Evolutionary conservation across 2,113 vertebrate species (phyloP).

Genomic region (Ancistrus triradiatus): DNA sequence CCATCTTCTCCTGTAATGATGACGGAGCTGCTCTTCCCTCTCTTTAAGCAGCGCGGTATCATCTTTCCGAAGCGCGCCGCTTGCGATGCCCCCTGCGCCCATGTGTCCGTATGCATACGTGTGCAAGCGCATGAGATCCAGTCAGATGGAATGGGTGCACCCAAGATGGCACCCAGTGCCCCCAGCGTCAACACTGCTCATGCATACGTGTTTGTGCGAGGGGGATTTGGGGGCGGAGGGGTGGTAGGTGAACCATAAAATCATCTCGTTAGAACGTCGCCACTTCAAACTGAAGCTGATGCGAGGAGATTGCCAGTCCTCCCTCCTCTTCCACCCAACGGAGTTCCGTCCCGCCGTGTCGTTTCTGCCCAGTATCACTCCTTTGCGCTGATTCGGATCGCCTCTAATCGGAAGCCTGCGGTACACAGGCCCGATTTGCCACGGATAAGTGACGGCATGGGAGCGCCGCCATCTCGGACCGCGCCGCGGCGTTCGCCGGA

Average conservation of each 20-base stretch:
- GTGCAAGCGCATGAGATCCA: constrained; percentile 13
- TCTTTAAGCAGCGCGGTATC: constrained; percentile 1
- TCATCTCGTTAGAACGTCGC: constrained; percentile 43
- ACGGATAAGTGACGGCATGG: too few species aligned
- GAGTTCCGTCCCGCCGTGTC: background rate
- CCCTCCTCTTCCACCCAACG: background rate
- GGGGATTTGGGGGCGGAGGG: constrained; percentile 4
- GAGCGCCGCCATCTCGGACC: too few species aligned
- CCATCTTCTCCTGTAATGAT: constrained; percentile 36
- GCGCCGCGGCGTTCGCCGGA: too few species aligned
- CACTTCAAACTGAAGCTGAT: constrained; percentile 32
- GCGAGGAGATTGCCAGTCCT: constrained; percentile 8
- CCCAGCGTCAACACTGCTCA: constrained; percentile 29
- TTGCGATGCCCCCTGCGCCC: background rate
- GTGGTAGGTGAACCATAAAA: constrained; percentile 35
- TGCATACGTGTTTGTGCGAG: constrained; percentile 1
- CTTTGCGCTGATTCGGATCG: too few species aligned
- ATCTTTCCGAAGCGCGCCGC: too few species aligned
- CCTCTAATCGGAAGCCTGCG: too few species aligned
- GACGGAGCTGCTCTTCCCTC: constrained; percentile 37
- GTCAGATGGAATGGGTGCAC: constrained; percentile 34
- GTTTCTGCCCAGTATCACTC: background rate
- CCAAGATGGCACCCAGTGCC: constrained; percentile 38
- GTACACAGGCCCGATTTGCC: too few species aligned
- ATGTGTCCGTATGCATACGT: constrained; percentile 16